These are phyloP conservation scores for Periophthalmodon schlosseri DNA, from an alignment of 2,113 vertebrate species.

Conservation along the genomic window DNA sequence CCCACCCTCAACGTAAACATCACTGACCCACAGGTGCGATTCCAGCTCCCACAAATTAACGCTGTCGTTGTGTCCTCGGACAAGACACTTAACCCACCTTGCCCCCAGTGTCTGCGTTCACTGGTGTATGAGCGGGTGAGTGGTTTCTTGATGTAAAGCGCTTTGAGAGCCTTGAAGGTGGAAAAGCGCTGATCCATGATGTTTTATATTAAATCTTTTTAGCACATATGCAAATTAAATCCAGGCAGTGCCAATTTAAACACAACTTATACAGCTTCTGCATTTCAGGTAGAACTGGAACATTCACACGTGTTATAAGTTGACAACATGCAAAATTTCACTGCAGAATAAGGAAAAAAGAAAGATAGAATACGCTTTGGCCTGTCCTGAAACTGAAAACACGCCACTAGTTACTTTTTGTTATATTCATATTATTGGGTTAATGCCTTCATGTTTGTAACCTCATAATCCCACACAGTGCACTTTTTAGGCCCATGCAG, in stretches of 20 bases:
- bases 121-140: too few species aligned
- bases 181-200: too few species aligned
- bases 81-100: too few species aligned
- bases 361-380: background rate
- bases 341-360: background rate
- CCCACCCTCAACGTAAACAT: too few species aligned
- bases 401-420: background rate
- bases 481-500: conserved; percentile 2
- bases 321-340: background rate
- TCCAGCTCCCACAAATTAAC: too few species aligned
- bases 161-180: too few species aligned
- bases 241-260: background rate
- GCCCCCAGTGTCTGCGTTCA: too few species aligned
- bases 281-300: background rate
- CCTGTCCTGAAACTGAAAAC: background rate
- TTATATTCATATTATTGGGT: background rate
- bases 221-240: background rate
- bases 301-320: background rate
- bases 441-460: background rate
- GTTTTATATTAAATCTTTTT: background rate
- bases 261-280: background rate
- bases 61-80: too few species aligned
- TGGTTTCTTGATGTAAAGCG: too few species aligned
- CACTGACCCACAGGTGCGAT: too few species aligned
- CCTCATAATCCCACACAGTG: background rate